Evolutionary conservation across 2,888 invertebrate species (phyloP).

Genomic region (Temnothorax unifasciatus): DNA sequence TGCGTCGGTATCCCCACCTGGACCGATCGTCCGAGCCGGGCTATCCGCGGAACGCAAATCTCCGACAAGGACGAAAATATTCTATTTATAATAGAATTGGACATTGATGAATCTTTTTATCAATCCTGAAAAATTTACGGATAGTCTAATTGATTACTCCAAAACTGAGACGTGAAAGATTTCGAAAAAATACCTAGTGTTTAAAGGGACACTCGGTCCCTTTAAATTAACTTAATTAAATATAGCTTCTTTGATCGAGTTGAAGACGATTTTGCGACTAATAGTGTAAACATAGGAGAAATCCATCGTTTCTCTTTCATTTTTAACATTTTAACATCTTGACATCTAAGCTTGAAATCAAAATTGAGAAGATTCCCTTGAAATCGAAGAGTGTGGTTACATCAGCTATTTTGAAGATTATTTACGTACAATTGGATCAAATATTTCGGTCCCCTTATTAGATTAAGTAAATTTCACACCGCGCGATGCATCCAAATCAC

Average conservation of each 20-base stretch:
- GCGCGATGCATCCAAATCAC: slow-evolving; percentile 7
- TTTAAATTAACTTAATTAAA: not conserved
- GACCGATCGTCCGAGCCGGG: not conserved
- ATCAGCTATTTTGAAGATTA: not conserved
- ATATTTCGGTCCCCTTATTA: slow-evolving; percentile 6
- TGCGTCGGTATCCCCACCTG: not conserved
- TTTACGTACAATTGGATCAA: not conserved
- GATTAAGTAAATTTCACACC: slow-evolving; percentile 16
- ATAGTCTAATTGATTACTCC: not conserved
- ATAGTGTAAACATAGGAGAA: not conserved
- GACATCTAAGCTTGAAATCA: not conserved
- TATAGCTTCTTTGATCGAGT: not conserved
- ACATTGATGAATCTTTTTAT: not conserved
- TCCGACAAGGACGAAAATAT: not conserved
- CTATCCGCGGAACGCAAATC: not conserved
- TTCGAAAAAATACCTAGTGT: not conserved
- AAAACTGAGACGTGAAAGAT: not conserved
- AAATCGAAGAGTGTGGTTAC: not conserved
- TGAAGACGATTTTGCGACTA: not conserved
- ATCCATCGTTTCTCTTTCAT: not conserved
- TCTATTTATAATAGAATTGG: not conserved
- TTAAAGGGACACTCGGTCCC: not conserved
- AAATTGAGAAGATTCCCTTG: not conserved
- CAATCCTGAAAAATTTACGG: not conserved
- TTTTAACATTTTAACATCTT: not conserved